These are phyloP conservation scores for Dryobates pubescens DNA, from an alignment of 2,797 vertebrate species.

Conservation along the genomic window DNA sequence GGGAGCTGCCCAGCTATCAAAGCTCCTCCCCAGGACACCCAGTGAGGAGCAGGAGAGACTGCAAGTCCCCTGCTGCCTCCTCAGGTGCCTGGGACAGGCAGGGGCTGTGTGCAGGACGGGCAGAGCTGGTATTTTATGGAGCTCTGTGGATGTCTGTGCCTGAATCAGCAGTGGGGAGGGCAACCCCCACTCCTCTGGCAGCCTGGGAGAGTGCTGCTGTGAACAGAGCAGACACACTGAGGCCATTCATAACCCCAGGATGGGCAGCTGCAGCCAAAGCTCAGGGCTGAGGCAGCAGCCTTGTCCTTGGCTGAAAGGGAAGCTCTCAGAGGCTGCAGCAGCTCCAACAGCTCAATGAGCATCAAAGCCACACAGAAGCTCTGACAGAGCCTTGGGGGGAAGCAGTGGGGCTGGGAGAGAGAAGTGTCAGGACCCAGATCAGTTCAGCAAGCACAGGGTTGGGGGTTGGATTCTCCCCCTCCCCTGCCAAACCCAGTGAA, in stretches of 20 bases:
- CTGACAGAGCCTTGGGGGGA: background rate
- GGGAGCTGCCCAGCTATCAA: background rate
- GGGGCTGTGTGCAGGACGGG: background rate
- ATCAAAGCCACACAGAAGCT: background rate
- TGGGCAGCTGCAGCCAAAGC: slow-evolving; percentile 16
- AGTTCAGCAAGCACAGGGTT: background rate
- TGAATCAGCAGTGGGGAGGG: slow-evolving; percentile 25
- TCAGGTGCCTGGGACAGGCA: background rate
- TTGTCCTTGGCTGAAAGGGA: slow-evolving; percentile 27
- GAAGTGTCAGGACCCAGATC: background rate
- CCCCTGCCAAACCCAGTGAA: background rate
- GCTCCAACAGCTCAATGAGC: background rate
- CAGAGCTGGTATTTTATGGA: background rate
- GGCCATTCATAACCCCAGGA: slow-evolving; percentile 46
- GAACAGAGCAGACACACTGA: slow-evolving; percentile 44
- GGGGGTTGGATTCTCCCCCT: no score
- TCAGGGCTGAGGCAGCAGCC: slow-evolving; percentile 33
- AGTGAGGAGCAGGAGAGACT: background rate
- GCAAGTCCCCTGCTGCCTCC: background rate
- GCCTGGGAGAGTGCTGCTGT: slow-evolving; percentile 25
- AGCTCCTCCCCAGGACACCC: background rate
- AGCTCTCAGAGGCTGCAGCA: background rate
- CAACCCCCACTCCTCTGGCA: slow-evolving; percentile 41
- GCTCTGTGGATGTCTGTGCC: background rate
- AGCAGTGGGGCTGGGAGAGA: background rate